Percentiles rank a stretch among this genome's conserved stretches.
These are phyloP conservation scores for Embiotoca jacksoni DNA, from an alignment of 2,113 vertebrate species.

Conservation along the genomic window DNA sequence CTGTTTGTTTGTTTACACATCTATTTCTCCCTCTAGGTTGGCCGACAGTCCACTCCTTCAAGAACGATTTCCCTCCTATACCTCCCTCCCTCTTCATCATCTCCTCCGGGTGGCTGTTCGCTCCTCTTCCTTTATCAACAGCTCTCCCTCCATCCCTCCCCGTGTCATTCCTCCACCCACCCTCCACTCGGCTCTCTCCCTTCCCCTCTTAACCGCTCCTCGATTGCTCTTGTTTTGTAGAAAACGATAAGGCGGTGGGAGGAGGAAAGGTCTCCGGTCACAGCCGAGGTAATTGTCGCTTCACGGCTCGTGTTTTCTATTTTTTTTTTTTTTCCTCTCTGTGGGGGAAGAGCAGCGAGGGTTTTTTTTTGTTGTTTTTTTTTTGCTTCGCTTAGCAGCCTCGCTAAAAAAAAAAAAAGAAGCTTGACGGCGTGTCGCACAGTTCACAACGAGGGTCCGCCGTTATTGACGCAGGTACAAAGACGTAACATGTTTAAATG, in stretches of 20 bases:
- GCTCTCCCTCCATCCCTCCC: slow-evolving; percentile 52
- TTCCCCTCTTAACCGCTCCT: slow-evolving; percentile 48
- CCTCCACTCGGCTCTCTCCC: slow-evolving; percentile 13
- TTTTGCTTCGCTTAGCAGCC: no score
- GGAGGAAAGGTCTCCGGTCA: slow-evolving; percentile 53
- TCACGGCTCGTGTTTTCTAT: slow-evolving; percentile 49
- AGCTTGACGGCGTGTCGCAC: not conserved
- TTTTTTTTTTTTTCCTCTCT: not conserved
- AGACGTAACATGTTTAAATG: slow-evolving; percentile 19
- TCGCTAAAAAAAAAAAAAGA: no score
- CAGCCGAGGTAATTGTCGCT: slow-evolving; percentile 68
- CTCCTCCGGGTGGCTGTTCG: slow-evolving; percentile 55
- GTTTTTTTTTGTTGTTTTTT: no score
- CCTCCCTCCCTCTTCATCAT: slow-evolving; percentile 47
- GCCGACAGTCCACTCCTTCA: slow-evolving; percentile 68
- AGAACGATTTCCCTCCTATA: slow-evolving; percentile 68
- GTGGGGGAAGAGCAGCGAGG: not conserved
- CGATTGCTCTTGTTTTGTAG: slow-evolving; percentile 57
- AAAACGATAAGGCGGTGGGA: slow-evolving; percentile 50
- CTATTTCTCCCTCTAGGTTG: slow-evolving; percentile 67
- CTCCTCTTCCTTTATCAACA: slow-evolving; percentile 61
- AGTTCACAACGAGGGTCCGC: slow-evolving; percentile 2
- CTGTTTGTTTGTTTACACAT: slow-evolving; percentile 80
- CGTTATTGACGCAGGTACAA: slow-evolving; percentile 17
- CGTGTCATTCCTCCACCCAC: slow-evolving; percentile 33